phyloP scores from a whole-genome alignment of 2,113 vertebrate species.

The Arvicanthis niloticus region DNA sequence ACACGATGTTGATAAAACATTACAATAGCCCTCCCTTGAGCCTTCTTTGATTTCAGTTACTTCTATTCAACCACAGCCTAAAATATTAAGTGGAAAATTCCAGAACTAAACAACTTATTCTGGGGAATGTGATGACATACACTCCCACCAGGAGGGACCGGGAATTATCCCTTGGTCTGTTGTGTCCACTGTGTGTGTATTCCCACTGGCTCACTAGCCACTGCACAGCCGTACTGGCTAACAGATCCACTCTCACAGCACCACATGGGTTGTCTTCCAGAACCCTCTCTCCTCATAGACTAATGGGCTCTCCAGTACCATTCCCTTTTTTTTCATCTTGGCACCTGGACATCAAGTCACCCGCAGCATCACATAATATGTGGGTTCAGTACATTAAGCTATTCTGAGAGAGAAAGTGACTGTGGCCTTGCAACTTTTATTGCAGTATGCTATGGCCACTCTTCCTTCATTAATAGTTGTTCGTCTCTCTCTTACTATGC shows the following conservation, averaged over 20 bases:
- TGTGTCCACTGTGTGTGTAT: background rate
- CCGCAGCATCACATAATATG: background rate
- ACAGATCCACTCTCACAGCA: background rate
- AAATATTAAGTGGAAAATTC: constrained; percentile 2
- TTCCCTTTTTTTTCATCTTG: background rate
- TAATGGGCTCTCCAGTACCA: too few relatives aligned
- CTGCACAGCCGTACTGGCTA: too few relatives aligned
- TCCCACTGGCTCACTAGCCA: background rate
- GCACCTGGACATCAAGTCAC: too few relatives aligned
- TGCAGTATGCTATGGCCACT: background rate
- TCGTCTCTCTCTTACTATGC: background rate
- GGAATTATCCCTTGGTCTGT: background rate
- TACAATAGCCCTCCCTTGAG: background rate
- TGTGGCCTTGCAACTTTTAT: background rate
- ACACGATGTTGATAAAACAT: background rate
- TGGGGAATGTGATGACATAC: background rate
- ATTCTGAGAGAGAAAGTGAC: background rate
- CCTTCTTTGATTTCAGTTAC: background rate
- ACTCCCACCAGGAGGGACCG: background rate
- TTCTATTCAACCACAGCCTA: background rate
- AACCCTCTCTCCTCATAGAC: background rate
- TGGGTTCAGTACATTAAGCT: background rate
- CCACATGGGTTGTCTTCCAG: background rate
- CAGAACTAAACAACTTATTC: background rate
- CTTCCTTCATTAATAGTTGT: background rate